Conservation (phyloP, 2,888 invertebrate genomes). For the Tipula lateralis region DNA sequence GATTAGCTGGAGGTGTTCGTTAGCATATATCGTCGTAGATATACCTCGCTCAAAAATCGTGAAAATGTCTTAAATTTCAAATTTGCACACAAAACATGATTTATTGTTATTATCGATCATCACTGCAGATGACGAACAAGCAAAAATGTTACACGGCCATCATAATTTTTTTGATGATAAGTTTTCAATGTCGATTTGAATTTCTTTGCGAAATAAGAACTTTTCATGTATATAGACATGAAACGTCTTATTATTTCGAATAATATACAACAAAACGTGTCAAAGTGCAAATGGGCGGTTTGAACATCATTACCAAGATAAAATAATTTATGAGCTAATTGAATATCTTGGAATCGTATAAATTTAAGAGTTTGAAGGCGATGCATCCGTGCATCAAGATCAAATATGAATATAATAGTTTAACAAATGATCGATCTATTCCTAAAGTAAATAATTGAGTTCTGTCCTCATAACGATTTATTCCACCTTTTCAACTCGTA, state of each 20-base stretch:
- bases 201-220: background rate
- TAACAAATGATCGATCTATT: background rate
- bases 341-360: background rate
- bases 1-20: background rate
- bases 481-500: no score
- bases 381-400: background rate
- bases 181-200: background rate
- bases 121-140: background rate
- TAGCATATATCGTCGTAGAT: background rate
- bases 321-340: background rate
- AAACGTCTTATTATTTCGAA: background rate
- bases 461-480: no score
- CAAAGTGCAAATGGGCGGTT: background rate
- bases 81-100: background rate
- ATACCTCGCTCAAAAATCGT: background rate
- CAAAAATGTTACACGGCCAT: slow-evolving; percentile 11
- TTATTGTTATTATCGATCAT: slow-evolving; percentile 1
- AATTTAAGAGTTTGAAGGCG: background rate
- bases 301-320: background rate
- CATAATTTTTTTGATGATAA: background rate
- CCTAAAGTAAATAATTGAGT: background rate
- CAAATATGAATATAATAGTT: background rate
- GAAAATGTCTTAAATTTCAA: background rate
- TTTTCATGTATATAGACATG: background rate
- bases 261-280: background rate